Percentiles rank a stretch among this genome's conserved stretches.
phyloP scores from a whole-genome alignment of 1,140 invertebrate genomes.

The Bombus impatiens region DNA sequence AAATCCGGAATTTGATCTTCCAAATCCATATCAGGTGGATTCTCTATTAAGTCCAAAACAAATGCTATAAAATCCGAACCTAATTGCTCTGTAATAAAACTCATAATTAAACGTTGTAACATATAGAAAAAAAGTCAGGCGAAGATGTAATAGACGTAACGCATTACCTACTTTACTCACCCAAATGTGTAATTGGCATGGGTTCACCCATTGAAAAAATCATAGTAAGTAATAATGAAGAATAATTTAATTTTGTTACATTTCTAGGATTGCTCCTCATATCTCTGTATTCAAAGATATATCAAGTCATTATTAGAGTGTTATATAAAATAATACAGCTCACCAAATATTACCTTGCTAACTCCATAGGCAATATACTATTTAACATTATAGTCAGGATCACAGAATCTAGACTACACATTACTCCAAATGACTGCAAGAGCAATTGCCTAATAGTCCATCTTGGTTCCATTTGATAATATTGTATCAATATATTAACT shows the following conservation, averaged over 20 bases:
- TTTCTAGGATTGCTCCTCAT: slow-evolving; percentile 89
- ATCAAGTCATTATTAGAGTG: slow-evolving; percentile 23
- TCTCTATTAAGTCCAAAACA: slow-evolving; percentile 91
- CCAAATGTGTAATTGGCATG: slow-evolving; percentile 92
- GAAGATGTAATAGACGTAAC: not conserved
- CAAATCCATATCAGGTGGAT: slow-evolving; percentile 88
- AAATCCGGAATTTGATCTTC: slow-evolving; percentile 92
- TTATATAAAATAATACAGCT: not conserved
- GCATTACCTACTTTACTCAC: slow-evolving; percentile 80
- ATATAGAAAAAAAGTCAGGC: not conserved
- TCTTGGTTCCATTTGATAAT: slow-evolving; percentile 96
- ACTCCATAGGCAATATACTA: slow-evolving; percentile 93
- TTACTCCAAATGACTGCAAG: slow-evolving; percentile 92
- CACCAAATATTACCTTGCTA: slow-evolving; percentile 85
- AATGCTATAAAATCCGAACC: slow-evolving; percentile 91
- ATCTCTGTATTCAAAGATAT: slow-evolving; percentile 81
- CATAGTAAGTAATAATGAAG: slow-evolving; percentile 91
- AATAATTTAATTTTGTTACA: slow-evolving; percentile 87
- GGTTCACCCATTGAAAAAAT: slow-evolving; percentile 93
- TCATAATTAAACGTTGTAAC: not conserved
- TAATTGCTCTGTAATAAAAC: slow-evolving; percentile 87
- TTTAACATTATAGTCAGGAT: slow-evolving; percentile 91
- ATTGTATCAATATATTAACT: slow-evolving; percentile 90
- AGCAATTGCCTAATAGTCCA: slow-evolving; percentile 91
- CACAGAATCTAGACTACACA: slow-evolving; percentile 91